A percentile compares a stretch with the other conserved stretches of the same genome.
Conservation (phyloP, 2,888 invertebrate genomes). For the Melieria crassipennis region DNA sequence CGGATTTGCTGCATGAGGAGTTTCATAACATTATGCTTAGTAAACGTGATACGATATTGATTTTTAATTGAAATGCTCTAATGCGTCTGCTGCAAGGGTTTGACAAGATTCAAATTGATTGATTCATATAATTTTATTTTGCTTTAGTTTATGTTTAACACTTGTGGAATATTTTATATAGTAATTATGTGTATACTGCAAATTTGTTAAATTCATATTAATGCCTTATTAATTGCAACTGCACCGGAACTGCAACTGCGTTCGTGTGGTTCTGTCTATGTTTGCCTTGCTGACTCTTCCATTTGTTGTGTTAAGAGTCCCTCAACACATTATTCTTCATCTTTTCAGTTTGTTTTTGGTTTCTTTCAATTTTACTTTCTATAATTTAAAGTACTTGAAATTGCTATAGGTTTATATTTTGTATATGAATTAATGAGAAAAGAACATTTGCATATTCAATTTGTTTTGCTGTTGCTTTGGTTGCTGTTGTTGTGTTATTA, state of each 20-base stretch:
- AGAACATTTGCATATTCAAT: slow-evolving; percentile 31
- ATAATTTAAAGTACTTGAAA: slow-evolving; percentile 56
- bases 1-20: slow-evolving; percentile 1
- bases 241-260: too few species aligned
- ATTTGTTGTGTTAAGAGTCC: too few species aligned
- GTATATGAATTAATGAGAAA: slow-evolving; percentile 40
- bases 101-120: too few species aligned
- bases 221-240: too few species aligned
- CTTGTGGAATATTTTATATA: slow-evolving; percentile 23
- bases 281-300: background rate
- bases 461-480: slow-evolving; percentile 26
- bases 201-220: background rate
- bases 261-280: too few species aligned
- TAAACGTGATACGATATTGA: background rate
- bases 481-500: slow-evolving; percentile 23
- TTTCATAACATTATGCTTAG: background rate
- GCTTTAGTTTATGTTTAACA: background rate
- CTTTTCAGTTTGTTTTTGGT: background rate
- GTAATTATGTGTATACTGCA: slow-evolving; percentile 11
- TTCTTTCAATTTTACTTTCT: slow-evolving; percentile 25
- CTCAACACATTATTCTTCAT: background rate
- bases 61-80: slow-evolving; percentile 11
- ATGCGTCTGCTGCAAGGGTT: too few species aligned
- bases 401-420: slow-evolving; percentile 58
- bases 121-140: too few species aligned